A percentile compares a stretch with the other conserved stretches of the same genome.
phyloP scores from a whole-genome alignment of 2,888 invertebrate genomes.

The Macrosoma leucophasiata region DNA sequence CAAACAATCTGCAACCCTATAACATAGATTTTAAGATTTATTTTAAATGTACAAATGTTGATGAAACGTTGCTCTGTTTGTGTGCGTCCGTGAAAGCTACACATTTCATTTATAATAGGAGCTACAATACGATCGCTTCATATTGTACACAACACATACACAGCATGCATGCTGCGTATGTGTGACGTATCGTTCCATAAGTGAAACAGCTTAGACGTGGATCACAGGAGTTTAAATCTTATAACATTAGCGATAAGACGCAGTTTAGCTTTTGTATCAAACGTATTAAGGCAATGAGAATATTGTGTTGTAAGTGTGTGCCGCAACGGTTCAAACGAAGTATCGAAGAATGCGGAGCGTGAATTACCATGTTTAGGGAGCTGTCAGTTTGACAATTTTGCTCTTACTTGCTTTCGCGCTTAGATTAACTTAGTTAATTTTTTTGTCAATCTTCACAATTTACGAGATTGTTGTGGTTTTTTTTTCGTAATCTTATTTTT shows the following conservation, averaged over 20 bases:
- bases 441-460: no score
- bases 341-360: slow-evolving; percentile 73
- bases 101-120: slow-evolving; percentile 72
- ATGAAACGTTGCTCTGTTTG: slow-evolving; percentile 49
- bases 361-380: slow-evolving; percentile 72
- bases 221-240: slow-evolving; percentile 31
- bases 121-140: slow-evolving; percentile 67
- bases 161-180: slow-evolving; percentile 60
- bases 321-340: slow-evolving; percentile 54
- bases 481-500: no score
- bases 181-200: slow-evolving; percentile 39
- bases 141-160: slow-evolving; percentile 66
- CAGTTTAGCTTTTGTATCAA: slow-evolving; percentile 26
- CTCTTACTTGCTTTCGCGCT: slow-evolving; percentile 49
- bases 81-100: slow-evolving; percentile 73
- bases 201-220: slow-evolving; percentile 31
- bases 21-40: slow-evolving; percentile 26
- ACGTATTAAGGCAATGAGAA: slow-evolving; percentile 52
- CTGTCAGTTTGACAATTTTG: slow-evolving; percentile 66
- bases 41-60: slow-evolving; percentile 18
- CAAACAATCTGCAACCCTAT: slow-evolving; percentile 21
- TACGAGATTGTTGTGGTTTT: no score
- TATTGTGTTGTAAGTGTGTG: slow-evolving; percentile 56
- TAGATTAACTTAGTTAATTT: no score
- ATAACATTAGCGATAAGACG: slow-evolving; percentile 4